Conservation (phyloP, 2,888 invertebrate species). For the Metacarcinus magister region DNA sequence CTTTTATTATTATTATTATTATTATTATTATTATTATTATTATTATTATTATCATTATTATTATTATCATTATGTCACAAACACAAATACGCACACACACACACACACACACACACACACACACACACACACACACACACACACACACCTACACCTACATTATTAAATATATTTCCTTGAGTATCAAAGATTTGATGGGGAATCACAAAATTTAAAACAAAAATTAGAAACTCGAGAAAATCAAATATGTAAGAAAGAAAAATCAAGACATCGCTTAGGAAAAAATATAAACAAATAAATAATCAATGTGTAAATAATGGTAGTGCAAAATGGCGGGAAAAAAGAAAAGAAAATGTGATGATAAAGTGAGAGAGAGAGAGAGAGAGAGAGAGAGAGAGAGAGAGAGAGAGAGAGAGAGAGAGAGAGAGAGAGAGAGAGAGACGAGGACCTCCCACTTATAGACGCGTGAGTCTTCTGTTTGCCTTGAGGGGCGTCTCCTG, state of each 20-base stretch:
- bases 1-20: no score
- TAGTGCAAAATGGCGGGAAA: neutral
- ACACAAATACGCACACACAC: neutral
- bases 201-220: neutral
- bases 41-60: no score
- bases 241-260: neutral
- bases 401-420: slow-evolving; percentile 26
- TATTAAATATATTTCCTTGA: no score
- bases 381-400: slow-evolving; percentile 14
- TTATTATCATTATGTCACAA: no score
- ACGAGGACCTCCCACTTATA: slow-evolving; percentile 26
- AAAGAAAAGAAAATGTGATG: neutral
- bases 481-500: neutral
- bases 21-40: no score
- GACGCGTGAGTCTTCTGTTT: slow-evolving; percentile 13
- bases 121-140: slow-evolving; percentile 18
- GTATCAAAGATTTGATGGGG: no score
- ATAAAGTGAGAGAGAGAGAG: neutral
- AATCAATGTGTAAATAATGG: no score
- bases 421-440: slow-evolving; percentile 10
- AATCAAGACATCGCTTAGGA: no score
- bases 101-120: slow-evolving; percentile 61
- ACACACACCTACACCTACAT: neutral
- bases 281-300: no score
- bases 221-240: neutral